Evolutionary conservation across 2,888 invertebrate species (phyloP).

Genomic region (Iselma pallidipennis): DNA sequence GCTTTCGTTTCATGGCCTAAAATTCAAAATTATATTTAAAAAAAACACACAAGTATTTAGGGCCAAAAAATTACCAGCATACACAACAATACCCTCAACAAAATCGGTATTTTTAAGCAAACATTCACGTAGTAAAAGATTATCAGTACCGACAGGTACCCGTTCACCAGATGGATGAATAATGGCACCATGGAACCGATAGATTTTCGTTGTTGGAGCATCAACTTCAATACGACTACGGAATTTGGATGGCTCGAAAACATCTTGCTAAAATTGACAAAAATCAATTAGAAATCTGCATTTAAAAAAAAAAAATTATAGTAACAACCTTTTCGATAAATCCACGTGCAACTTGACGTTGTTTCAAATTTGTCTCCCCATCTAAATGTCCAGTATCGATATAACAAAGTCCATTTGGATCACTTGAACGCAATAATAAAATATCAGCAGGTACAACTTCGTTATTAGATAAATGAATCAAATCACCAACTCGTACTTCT

Average conservation of each 20-base stretch:
- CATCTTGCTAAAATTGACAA: conserved; percentile 60
- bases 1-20: conserved; percentile 95
- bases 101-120: conserved; percentile 95
- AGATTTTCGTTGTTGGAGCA: conserved; percentile 93
- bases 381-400: conserved; percentile 96
- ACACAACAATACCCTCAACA: conserved; percentile 95
- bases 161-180: conserved; percentile 78
- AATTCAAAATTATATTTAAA: conserved; percentile 22
- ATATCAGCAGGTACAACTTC: conserved; percentile 97
- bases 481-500: conserved; percentile 89
- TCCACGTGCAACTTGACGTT: conserved; percentile 81
- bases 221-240: conserved; percentile 88
- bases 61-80: conserved; percentile 69
- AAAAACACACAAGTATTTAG: neutral
- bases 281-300: conserved; percentile 8
- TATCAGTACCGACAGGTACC: conserved; percentile 84
- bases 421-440: conserved; percentile 84
- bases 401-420: conserved; percentile 86
- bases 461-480: conserved; percentile 94
- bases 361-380: conserved; percentile 95
- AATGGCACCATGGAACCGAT: conserved; percentile 89
- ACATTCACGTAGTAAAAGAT: conserved; percentile 91
- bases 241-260: conserved; percentile 81
- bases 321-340: conserved; percentile 68
- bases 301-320: conserved; percentile 6